These are phyloP conservation scores for Amyelois transitella DNA, from an alignment of 1,140 invertebrate species.

Conservation along the genomic window DNA sequence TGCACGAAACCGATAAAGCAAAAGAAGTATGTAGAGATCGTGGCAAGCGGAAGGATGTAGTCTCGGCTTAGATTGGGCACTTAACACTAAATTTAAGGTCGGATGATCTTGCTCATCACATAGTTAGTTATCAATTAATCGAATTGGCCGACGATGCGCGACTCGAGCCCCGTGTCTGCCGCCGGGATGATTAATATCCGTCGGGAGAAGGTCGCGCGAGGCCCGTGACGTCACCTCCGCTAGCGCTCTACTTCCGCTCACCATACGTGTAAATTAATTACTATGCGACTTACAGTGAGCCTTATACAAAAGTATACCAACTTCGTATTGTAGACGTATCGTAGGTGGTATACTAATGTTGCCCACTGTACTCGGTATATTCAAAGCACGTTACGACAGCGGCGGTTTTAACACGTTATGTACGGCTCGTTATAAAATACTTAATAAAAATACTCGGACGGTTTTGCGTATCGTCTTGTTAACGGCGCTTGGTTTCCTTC, in stretches of 20 bases:
- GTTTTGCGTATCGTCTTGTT: background rate
- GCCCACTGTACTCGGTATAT: slow-evolving; percentile 1
- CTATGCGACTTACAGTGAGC: background rate
- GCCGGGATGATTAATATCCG: slow-evolving; percentile 67
- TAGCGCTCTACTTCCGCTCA: slow-evolving; percentile 42
- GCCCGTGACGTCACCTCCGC: slow-evolving; percentile 53
- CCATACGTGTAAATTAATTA: slow-evolving; percentile 27
- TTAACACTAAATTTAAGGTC: background rate
- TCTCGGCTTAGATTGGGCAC: too few relatives aligned
- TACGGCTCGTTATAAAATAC: slow-evolving; percentile 2
- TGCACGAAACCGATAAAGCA: too few relatives aligned
- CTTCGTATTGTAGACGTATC: too few relatives aligned
- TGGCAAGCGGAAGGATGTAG: too few relatives aligned
- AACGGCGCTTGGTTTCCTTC: background rate
- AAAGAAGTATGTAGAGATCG: too few relatives aligned
- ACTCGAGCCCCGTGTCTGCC: slow-evolving; percentile 6
- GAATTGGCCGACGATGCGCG: slow-evolving; percentile 6
- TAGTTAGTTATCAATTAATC: slow-evolving; percentile 28
- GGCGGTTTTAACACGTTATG: slow-evolving; percentile 1
- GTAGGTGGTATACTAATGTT: too few relatives aligned
- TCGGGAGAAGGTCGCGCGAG: slow-evolving; percentile 50
- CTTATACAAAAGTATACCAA: too few relatives aligned
- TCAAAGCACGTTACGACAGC: slow-evolving; percentile 9
- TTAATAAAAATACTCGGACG: background rate
- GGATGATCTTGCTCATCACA: slow-evolving; percentile 3